Evolutionary conservation across 2,888 invertebrate species (phyloP), one percentile per base, ranked within the genome.

Genomic region (Ferdinandea cuprea): DNA sequence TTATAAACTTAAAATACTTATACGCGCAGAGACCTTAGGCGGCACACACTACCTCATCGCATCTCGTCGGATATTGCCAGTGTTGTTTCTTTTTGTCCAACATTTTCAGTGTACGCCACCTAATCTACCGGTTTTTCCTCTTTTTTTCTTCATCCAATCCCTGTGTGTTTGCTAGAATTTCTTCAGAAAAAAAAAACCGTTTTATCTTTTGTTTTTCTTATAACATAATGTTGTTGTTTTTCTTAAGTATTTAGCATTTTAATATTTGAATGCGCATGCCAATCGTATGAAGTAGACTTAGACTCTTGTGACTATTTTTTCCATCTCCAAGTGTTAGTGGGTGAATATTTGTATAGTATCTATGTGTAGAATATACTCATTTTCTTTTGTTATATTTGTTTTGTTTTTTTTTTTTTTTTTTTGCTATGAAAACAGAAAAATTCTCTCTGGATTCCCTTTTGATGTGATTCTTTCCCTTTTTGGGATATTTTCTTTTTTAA

Each of bases 91-190:
- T 32, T 32, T 50, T 30, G 52, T 42, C 1, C 50, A 44, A 28
- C 35, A 17, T 50, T 13, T 7, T 54, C 52, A 17, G 25, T 58
- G 48, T 78, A 42, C 61, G 65, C 65, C 65, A 81, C 81, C 52
- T 15, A 83, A 72, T 76, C 78, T 83, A 83, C 83, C 83, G 83
- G 83, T 83, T 83, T 83, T 83, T 73, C 83, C 48, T 73, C 83
- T 78, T 83, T 77, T 83, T 42, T 37, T n/a, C n/a, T n/a, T n/a
- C n/a, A n/a, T n/a, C 46, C 66, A 32, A 48, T 77, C 58, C 50
- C 72, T 72, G 65, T n/a, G n/a, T n/a, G n/a, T n/a, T 35, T 72
- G 68, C 65, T 77, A 72, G 78, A 83, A 78, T 72, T 68, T 76
- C 77, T 77, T 65, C 25, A 35, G 13, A 40, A 40, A 40, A 13